Base-by-base conservation (phyloP, 2,888 invertebrate genomes). In the Drosophila aldrichi region DNA sequence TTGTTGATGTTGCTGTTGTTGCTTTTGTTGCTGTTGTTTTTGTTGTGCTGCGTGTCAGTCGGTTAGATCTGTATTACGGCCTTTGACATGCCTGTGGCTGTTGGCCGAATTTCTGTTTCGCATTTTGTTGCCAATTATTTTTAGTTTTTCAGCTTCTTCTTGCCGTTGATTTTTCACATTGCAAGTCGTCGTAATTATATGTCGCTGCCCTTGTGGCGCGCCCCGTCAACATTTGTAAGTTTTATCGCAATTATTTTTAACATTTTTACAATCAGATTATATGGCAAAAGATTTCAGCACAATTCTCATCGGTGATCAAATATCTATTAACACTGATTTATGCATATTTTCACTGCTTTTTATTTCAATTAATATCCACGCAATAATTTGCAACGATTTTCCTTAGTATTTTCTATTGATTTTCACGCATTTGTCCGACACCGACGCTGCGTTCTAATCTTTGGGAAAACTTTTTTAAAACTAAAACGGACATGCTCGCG, bases 401-500 rank as follows among this genome's bases (percentile, higher is more conserved):
- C 52, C 22, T 60, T 49, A 32, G 32, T 20, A 55, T 41, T 52
- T 12, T 60, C 46, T 75, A 81, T 85, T 70, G 85, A 81, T 81
- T 87, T 61, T 69, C 22, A 54, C 64, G 46, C 22, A 20, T 57
- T 44, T 69, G 38, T 68, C 71, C 58, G 71, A 59, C 70, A 48
- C 40, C 48, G 20, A 64, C 57, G 55, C 55, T 63, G 64, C 76
- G 90, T 76, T 85, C 82, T 79, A 86, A 82, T 79, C 78, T 84
- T 84, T 83, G 83, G 79, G 81, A 89, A 91, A 91, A 88, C 90
- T 81, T 85, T 86, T 89, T 80, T 74, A 64, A 90, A 91, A 91
- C 91, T 92, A 71, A 83, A 87, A 89, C 75, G 55, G 64, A 68
- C 38, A 22, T 57, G 74, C 67, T 76, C 70, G 68, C 66, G 68